Evolutionary conservation across 2,797 vertebrate genomes (phyloP), one percentile per base, ranked within the genome.

Genomic region (Helicolenus hilgendorfi): DNA sequence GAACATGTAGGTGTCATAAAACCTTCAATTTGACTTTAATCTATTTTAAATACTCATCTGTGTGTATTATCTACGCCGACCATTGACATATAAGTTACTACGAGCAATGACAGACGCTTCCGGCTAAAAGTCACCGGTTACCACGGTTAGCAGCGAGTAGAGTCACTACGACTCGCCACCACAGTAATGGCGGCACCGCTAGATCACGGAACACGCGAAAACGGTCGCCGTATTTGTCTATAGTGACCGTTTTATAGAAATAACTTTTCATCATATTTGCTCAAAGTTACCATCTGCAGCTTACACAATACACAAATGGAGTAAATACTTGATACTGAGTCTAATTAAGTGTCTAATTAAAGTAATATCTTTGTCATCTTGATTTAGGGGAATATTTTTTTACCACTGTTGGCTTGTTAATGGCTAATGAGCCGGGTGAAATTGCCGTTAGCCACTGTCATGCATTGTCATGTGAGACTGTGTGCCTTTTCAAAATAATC

Each of bases 371-470:
- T 20, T 27, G 38, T 75, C 59, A 63, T 69, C 6, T 35, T 33
- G 59, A 68, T 71, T 56, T 67, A 15, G 6, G 27, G 13, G 88
- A 69, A 70, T 75, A 60, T 87, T 83, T 62, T 87, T 83, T 62
- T 15, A 11, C 72, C 9, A 41, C 49, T 18, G 11, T 38, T 60
- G 18, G 59, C 73, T 87, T 76, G 64, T 85, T 90, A 86, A 81
- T 83, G 62, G 58, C 60, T 90, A 90, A 94, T 91, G 85, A 92
- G 85, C 64, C 45, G 0, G 59, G 87, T 45, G 87, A 53, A 84
- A 64, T 79, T 38, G 79, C 71, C 56, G 29, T 59, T 64, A 58
- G 64, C 73, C 36, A 6, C 59, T 11, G 29, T 77, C 59, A 64
- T 64, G 75, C 81, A 76, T 90, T 59, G 67, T 63, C 55, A 53